phyloP scores from a whole-genome alignment of 2,113 vertebrate species.

The Stomatorhinus ivindoensis region DNA sequence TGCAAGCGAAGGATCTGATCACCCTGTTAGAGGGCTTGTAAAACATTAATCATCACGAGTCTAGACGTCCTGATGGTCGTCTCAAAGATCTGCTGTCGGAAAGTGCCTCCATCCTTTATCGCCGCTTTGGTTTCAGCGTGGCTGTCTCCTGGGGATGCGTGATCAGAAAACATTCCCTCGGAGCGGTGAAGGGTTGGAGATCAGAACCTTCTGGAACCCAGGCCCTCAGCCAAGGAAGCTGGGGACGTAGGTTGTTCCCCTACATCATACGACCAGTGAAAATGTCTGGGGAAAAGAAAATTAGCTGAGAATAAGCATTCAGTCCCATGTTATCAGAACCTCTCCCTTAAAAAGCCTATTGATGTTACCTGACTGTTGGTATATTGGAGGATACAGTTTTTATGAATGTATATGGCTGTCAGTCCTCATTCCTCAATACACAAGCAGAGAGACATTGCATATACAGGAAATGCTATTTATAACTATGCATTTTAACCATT shows the following conservation, averaged over 20 bases:
- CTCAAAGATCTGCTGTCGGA: not conserved
- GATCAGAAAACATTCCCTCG: not conserved
- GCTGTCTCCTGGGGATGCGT: not conserved
- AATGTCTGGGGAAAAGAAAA: not conserved
- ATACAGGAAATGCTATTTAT: not conserved
- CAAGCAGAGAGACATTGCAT: not conserved
- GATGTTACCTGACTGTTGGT: not conserved
- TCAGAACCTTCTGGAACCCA: not conserved
- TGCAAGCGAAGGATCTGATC: conserved; percentile 21
- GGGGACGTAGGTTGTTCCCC: not conserved
- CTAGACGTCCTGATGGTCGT: conserved; percentile 19
- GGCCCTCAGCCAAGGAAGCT: not conserved
- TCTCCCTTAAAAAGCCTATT: not conserved
- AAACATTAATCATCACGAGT: conserved; percentile 6
- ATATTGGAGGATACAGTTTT: not conserved
- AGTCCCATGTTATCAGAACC: not conserved
- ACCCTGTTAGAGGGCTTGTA: conserved; percentile 16
- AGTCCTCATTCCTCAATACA: not conserved
- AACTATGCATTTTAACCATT: not conserved
- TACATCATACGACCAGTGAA: not conserved
- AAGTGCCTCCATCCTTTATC: not conserved
- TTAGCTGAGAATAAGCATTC: not conserved
- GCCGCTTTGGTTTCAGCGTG: not conserved
- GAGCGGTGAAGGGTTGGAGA: not conserved
- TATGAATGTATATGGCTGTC: not conserved